A percentile compares a stretch with the other conserved stretches of the same genome.
Conservation (phyloP, 1,140 invertebrate species). For the Agraylea sexmaculata region DNA sequence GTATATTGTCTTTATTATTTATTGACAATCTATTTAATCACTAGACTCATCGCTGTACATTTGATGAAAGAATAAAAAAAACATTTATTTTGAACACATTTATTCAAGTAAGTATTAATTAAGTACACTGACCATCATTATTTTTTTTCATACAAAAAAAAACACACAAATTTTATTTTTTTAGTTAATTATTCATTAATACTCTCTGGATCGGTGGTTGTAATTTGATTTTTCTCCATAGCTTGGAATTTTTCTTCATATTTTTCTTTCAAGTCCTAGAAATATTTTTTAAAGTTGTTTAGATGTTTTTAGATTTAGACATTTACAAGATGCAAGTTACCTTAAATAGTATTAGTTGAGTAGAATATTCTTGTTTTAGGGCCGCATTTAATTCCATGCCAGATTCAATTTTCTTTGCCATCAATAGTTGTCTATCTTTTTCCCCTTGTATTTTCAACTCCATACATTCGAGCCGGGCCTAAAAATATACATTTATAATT, state of each 20-base stretch:
- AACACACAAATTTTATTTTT: conserved; percentile 7
- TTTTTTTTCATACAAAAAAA: too few relatives aligned
- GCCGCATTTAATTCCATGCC: conserved; percentile 58
- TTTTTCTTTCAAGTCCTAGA: conserved; percentile 31
- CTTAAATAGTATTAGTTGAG: conserved; percentile 57
- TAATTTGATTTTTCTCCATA: conserved; percentile 8
- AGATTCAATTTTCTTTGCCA: conserved; percentile 54
- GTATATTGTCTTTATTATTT: too few relatives aligned
- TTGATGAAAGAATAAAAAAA: too few relatives aligned
- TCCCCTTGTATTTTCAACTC: conserved; percentile 55
- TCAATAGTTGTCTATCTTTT: conserved; percentile 51
- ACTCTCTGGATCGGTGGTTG: not conserved
- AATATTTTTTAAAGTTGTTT: conserved; percentile 6
- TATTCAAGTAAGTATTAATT: too few relatives aligned
- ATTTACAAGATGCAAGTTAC: too few relatives aligned
- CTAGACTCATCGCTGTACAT: too few relatives aligned
- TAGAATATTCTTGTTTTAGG: conserved; percentile 61
- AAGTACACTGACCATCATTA: too few relatives aligned
- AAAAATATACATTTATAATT: conserved; percentile 15
- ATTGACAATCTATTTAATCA: too few relatives aligned
- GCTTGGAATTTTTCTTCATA: conserved; percentile 28
- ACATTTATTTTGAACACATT: too few relatives aligned
- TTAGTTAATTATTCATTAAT: conserved; percentile 2
- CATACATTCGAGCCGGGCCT: conserved; percentile 56
- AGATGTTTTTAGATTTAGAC: too few relatives aligned